Evolutionary conservation across 2,888 invertebrate species (phyloP), one percentile per base, ranked within the genome.

Genomic region (Thecophora atra): DNA sequence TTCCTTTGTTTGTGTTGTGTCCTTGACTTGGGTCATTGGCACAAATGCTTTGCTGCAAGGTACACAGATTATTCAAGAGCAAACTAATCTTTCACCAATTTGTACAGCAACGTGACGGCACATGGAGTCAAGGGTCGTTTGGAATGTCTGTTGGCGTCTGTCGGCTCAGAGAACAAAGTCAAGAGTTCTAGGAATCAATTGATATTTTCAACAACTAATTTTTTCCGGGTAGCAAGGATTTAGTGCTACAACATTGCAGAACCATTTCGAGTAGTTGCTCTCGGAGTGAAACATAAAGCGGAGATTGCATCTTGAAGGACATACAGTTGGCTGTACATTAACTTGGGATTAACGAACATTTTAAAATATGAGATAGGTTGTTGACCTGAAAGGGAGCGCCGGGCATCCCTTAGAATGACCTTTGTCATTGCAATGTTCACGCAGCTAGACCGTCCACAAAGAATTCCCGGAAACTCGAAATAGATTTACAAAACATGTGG

Each of bases 1-100:
- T 1, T 17, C 15, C 8, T 17, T n/a, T 5, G n/a, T n/a, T 11
- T n/a, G 4, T 15, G 15, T n/a, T 47, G 47, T 24, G 65, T 44
- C 65, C 65, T 65, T 65, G 65, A 26, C 7, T 47, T 51, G 44
- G 65, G 44, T 65, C 65, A 65, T 65, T 65, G 65, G 65, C 51
- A 19, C 47, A 65, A 47, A 63, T 47, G 47, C 5, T 15, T 47
- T 47, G 47, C 13, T n/a, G 47, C 2, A 47, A 5, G 15, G 47
- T n/a, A 47, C 13, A 47, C 17, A 5, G 47, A 13, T 11, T 44
- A 13, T n/a, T 17, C 4, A n/a, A 47, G 47, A 47, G 11, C 47
- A 6, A 47, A 11, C 47, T 11, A 5, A n/a, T 5, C 47, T 11
- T 7, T 11, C 44, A 44, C 44, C 44, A 13, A 44, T 13, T n/a